Base-by-base conservation (phyloP, 1,140 invertebrate species). In the Kradibia gibbosae region DNA sequence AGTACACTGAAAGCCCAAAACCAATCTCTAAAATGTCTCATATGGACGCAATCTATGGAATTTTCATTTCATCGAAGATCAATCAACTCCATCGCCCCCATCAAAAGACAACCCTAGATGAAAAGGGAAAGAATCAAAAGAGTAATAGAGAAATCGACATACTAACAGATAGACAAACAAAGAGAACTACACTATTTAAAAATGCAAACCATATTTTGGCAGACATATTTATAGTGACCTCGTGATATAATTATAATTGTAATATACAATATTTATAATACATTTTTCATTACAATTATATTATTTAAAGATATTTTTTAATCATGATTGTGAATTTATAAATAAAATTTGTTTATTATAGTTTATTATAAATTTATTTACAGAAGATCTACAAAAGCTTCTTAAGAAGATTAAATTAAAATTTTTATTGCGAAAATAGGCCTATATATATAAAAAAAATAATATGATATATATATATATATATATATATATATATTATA, bases 51-150 rank as follows among this genome's bases (percentile, higher is more conserved):
- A 57, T 62, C 78, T 73, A 74, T 39, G 71, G 78, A 74, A 80
- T 80, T 80, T 80, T 80, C 78, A 80, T 80, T 74, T 80, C 53
- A 57, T 36, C 57, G 36, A 50, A 70, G 71, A 80, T 80, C 78
- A 74, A 73, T 80, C 78, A 65, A 74, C 20, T 50, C 45, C 31
- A 20, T 67, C 28, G 55, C 11, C 74, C 36, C 55, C 25, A 60
- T 65, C 74, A 76, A 76, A 76, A 76, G 55, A n/a, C n/a, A 42
- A 62, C 50, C 48, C 45, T 36, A 34, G 17, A 74, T 31, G 50
- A 22, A 20, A 3, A 74, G 31, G 7, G 11, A 20, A 15, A 71
- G n/a, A 17, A 48, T 31, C 15, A 48, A n/a, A 71, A 13, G 22
- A 42, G 39, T 0, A 45, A 7, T 8, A 45, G 39, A 71, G 22